phyloP scores from a whole-genome alignment of 1,140 invertebrate genomes.

The Hyposmocoma kahamanoa region DNA sequence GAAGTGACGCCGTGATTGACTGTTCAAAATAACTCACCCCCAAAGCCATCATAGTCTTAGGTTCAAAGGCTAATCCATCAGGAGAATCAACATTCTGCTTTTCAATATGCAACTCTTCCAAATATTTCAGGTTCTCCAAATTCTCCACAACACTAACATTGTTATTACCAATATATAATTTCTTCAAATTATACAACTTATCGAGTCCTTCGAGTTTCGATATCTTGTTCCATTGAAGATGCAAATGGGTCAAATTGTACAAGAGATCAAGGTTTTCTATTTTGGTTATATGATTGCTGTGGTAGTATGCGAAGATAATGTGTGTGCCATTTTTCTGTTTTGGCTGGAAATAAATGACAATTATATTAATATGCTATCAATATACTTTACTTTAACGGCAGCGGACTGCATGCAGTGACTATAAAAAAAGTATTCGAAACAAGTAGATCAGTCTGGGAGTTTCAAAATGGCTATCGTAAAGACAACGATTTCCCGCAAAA shows the following conservation, averaged over 20 bases:
- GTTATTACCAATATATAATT: constrained; percentile 80
- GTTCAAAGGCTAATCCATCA: constrained; percentile 80
- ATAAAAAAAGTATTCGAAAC: too few species aligned
- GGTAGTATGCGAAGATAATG: constrained; percentile 77
- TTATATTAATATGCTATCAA: too few species aligned
- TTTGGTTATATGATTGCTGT: constrained; percentile 76
- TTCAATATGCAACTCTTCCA: constrained; percentile 80
- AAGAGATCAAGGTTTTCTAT: constrained; percentile 77
- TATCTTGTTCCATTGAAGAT: constrained; percentile 81
- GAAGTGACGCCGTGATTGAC: too few species aligned
- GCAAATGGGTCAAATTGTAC: constrained; percentile 77
- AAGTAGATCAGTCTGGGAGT: too few species aligned
- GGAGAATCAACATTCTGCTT: constrained; percentile 75
- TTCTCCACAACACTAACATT: constrained; percentile 80
- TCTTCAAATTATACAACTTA: constrained; percentile 74
- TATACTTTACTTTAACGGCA: too few species aligned
- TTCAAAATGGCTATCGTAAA: too few species aligned
- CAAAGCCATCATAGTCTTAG: constrained; percentile 74
- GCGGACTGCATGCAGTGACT: too few species aligned
- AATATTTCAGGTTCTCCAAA: constrained; percentile 74
- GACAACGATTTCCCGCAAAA: too few species aligned
- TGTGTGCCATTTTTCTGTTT: constrained; percentile 67
- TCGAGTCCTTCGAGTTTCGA: constrained; percentile 78
- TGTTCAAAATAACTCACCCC: constrained; percentile 77
- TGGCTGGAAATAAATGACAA: constrained; percentile 72